Percentiles rank a stretch among this genome's conserved stretches.
Evolutionary conservation across 1,140 invertebrate species (phyloP).

Genomic region (Oryzaephilus surinamensis): DNA sequence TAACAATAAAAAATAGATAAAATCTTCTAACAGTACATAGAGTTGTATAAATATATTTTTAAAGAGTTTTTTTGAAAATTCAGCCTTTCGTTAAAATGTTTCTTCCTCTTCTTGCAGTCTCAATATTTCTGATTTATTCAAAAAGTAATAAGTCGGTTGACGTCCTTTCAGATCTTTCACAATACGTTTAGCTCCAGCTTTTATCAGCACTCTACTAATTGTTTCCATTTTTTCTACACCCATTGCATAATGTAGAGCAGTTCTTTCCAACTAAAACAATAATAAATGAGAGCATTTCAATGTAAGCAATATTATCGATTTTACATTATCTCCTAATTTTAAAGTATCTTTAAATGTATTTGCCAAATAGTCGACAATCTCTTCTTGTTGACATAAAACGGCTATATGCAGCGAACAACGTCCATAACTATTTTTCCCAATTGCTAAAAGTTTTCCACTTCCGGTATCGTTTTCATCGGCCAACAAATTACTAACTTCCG

Average conservation of each 20-base stretch:
- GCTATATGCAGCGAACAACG: conserved; percentile 71
- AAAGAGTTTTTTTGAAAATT: no score
- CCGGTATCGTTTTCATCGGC: conserved; percentile 42
- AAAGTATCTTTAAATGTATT: conserved; percentile 60
- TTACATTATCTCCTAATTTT: conserved; percentile 74
- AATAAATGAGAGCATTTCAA: conserved; percentile 1
- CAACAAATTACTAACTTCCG: conserved; percentile 48
- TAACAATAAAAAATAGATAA: no score
- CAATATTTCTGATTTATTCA: conserved; percentile 80
- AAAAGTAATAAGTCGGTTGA: conserved; percentile 84
- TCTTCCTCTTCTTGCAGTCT: conserved; percentile 74
- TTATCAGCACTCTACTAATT: conserved; percentile 66
- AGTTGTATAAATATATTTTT: no score
- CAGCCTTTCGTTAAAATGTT: conserved; percentile 40
- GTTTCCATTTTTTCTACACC: conserved; percentile 72
- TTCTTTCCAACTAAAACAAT: conserved; percentile 64
- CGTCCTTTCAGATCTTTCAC: conserved; percentile 78
- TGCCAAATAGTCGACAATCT: conserved; percentile 63
- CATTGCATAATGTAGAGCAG: conserved; percentile 82
- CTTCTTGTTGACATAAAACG: conserved; percentile 65
- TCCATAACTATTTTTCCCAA: conserved; percentile 62
- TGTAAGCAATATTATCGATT: conserved; percentile 22
- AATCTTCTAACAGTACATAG: no score
- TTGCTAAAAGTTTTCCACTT: conserved; percentile 54
- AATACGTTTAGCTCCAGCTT: conserved; percentile 67